A percentile compares a stretch with the other conserved stretches of the same genome.
Conservation (phyloP, 2,888 invertebrate genomes). For the Hyalella azteca region DNA sequence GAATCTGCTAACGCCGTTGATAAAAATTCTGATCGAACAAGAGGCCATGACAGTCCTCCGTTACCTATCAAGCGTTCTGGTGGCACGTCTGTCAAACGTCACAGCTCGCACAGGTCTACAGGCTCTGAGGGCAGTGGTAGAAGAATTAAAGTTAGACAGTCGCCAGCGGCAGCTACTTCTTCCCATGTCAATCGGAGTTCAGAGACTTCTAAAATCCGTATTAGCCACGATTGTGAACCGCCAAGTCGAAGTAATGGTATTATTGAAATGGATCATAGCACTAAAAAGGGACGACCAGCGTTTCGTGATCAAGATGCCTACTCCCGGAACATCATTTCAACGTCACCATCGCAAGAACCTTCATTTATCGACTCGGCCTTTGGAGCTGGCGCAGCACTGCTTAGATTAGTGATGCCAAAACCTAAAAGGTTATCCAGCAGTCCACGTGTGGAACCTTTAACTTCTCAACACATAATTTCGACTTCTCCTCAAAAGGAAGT, state of each 20-base stretch:
- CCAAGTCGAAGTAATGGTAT: background rate
- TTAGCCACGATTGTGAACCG: background rate
- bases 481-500: background rate
- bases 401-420: constrained; percentile 36
- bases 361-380: constrained; percentile 27
- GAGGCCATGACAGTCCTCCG: background rate
- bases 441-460: background rate
- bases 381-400: constrained; percentile 30
- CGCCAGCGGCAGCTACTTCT: constrained; percentile 40
- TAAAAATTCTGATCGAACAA: background rate
- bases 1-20: background rate
- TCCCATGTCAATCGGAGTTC: background rate
- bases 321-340: background rate
- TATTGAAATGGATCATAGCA: background rate
- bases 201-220: background rate
- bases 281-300: background rate
- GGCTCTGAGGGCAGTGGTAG: constrained; percentile 54
- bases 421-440: background rate
- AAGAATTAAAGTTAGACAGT: constrained; percentile 38
- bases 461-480: background rate
- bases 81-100: constrained; percentile 43
- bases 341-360: constrained; percentile 18
- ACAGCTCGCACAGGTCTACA: constrained; percentile 52
- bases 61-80: background rate
- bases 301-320: background rate